Percentiles rank a stretch among this genome's conserved stretches.
Evolutionary conservation across 2,797 vertebrate genomes (phyloP).

Genomic region (Coilia nasus): DNA sequence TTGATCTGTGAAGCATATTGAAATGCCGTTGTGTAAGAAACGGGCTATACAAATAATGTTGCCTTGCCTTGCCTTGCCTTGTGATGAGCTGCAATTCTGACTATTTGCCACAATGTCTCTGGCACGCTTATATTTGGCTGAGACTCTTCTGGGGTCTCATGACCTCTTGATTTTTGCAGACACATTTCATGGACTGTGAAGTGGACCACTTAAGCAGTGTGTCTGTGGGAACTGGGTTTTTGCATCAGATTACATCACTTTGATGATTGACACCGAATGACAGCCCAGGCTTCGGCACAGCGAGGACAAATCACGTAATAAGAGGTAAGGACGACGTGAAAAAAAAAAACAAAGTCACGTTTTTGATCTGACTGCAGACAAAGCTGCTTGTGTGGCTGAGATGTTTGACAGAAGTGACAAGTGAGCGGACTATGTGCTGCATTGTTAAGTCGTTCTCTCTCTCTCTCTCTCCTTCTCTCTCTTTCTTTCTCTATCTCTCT

Average conservation of each 20-base stretch:
- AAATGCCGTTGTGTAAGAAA: too few species aligned
- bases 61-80: too few species aligned
- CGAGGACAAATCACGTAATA: background rate
- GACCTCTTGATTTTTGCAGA: background rate
- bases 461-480: background rate
- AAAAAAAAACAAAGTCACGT: background rate
- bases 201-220: background rate
- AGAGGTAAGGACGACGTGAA: background rate
- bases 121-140: background rate
- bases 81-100: too few species aligned
- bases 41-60: too few species aligned
- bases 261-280: conserved; percentile 2
- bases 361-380: background rate
- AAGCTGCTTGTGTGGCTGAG: background rate
- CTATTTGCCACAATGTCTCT: background rate
- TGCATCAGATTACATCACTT: conserved; percentile 25
- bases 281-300: background rate
- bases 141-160: background rate
- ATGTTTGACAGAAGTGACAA: background rate
- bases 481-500: too few species aligned
- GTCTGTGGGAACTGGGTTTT: background rate
- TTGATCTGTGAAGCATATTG: too few species aligned
- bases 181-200: background rate
- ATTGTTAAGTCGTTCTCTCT: background rate
- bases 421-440: too few species aligned